Base-by-base conservation (phyloP, 2,113 vertebrate species). In the Bagarius yarrelli region DNA sequence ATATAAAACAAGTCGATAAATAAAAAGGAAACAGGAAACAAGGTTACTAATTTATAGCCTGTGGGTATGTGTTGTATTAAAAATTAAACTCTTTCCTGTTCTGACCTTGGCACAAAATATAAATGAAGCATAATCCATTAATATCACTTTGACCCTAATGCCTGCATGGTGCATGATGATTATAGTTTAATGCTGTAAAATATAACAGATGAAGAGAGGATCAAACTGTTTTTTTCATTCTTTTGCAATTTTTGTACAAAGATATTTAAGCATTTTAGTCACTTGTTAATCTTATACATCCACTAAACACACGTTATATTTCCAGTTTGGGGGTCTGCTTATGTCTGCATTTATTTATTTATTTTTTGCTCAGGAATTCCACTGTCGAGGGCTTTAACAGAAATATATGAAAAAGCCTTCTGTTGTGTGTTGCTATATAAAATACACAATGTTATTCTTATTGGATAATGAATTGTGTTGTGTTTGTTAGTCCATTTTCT, bases 1-100 rank as follows among this genome's bases (percentile, higher is more conserved):
- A 16, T 40, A 80, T 47, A 80, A 8, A 71, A 44, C 11, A n/a
- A 47, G 52, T 57, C 55, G 70, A 79, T 57, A 69, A 69, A 78
- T 40, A 55, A 60, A 78, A 50, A 47, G 69, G 1, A 81, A 81
- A 84, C 79, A 79, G 83, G 79, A 78, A 84, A 30, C 25, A 36
- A 52, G 30, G 73, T 84, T 81, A 81, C 66, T 83, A 75, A 84
- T 84, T 81, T 13, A 73, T 66, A 66, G 79, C 47, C 60, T 50
- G 32, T 77, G 70, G 50, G 52, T 40, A 79, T 67, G 47, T 67
- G 53, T 40, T 12, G 30, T 32, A 67, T 67, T 47, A 25, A 30
- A 32, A 36, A 60, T 15, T n/a, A 60, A 34, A 70, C 40, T 14
- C 52, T 73, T 44, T 67, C 34, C 36, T 80, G 12, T 71, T 56